phyloP scores from a whole-genome alignment of 2,888 invertebrate species.

The Thumatha senex region DNA sequence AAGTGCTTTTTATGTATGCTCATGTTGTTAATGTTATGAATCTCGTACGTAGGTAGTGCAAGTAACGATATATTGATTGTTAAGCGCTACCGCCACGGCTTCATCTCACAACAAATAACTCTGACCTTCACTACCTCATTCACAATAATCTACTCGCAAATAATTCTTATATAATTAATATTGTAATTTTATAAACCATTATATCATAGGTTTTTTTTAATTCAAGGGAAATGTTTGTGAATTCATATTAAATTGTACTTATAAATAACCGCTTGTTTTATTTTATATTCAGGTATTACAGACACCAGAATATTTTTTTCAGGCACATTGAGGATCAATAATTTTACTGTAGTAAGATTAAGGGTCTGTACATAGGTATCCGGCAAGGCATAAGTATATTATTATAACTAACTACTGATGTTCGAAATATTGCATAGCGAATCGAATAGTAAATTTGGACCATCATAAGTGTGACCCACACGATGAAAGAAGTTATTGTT shows the following conservation, averaged over 20 bases:
- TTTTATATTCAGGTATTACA: constrained; percentile 34
- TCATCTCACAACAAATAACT: constrained; percentile 40
- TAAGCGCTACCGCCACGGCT: constrained; percentile 62
- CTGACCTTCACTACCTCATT: constrained; percentile 62
- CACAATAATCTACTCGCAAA: constrained; percentile 68
- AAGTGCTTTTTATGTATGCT: constrained; percentile 48
- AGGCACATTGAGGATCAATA: too few relatives aligned
- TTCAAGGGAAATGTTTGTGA: constrained; percentile 81
- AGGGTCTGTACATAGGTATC: too few relatives aligned
- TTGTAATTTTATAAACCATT: constrained; percentile 79
- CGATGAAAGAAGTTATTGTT: too few relatives aligned
- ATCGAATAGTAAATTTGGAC: too few relatives aligned
- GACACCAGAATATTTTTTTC: too few relatives aligned
- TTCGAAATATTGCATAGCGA: too few relatives aligned
- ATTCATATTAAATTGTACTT: constrained; percentile 82
- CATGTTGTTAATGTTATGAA: constrained; percentile 61
- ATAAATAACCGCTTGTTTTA: constrained; percentile 77
- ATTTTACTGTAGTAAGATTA: too few relatives aligned
- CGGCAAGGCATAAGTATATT: too few relatives aligned
- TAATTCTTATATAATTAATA: constrained; percentile 65
- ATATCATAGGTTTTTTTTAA: constrained; percentile 75
- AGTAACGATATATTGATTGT: constrained; percentile 42
- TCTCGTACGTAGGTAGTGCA: constrained; percentile 59
- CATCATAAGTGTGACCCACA: too few relatives aligned
- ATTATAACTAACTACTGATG: too few relatives aligned